Percentiles rank a stretch among this genome's conserved stretches.
Evolutionary conservation across 2,888 invertebrate genomes (phyloP).

Genomic region (Tetramorium bicarinatum): DNA sequence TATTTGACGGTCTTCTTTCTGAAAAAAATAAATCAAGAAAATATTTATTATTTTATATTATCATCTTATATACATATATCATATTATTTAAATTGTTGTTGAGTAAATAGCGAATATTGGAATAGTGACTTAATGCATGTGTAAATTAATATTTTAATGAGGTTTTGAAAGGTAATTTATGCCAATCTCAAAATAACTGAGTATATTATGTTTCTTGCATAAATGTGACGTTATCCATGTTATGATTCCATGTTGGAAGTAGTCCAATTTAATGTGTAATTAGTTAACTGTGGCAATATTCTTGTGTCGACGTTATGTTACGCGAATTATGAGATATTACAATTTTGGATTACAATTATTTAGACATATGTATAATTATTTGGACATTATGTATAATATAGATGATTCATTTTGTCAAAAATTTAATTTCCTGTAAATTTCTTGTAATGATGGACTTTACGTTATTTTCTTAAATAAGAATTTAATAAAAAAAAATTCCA

Average conservation of each 20-base stretch:
- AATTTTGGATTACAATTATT: constrained; percentile 19
- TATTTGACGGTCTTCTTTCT: neutral
- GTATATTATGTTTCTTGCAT: constrained; percentile 46
- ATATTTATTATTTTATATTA: neutral
- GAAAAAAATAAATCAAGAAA: neutral
- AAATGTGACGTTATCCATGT: neutral
- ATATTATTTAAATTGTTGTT: neutral
- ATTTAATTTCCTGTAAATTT: neutral
- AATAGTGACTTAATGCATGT: neutral
- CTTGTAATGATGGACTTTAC: neutral
- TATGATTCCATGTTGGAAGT: constrained; percentile 14
- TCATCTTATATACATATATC: neutral
- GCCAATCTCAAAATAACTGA: constrained; percentile 39
- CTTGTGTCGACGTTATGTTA: neutral
- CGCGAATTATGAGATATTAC: constrained; percentile 14
- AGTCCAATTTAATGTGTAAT: constrained; percentile 41
- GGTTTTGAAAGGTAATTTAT: constrained; percentile 35
- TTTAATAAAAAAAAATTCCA: neutral
- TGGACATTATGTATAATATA: too few relatives aligned
- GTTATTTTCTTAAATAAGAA: neutral
- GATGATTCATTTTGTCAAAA: neutral
- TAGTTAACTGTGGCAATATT: constrained; percentile 26
- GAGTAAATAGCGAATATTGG: neutral
- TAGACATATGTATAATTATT: neutral
- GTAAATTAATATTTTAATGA: constrained; percentile 43